Evolutionary conservation across 1,140 invertebrate species (phyloP), one percentile per base, ranked within the genome.

Genomic region (Choristoneura fumiferana): DNA sequence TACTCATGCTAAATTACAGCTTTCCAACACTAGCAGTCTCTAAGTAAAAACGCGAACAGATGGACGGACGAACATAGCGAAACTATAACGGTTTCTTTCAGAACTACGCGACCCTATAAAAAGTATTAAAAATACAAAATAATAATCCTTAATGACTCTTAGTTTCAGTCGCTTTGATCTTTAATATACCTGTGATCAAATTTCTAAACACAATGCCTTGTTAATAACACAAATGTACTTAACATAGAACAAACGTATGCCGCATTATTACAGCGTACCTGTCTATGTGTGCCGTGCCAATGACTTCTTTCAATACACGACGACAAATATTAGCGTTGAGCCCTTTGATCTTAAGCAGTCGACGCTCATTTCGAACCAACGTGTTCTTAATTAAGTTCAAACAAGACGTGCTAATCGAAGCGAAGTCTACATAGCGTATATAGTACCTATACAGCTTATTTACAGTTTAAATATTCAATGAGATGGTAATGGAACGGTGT

Each of bases 91-190:
- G n/a, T n/a, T n/a, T n/a, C n/a, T n/a, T n/a, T n/a, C n/a, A n/a
- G n/a, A n/a, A n/a, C n/a, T n/a, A n/a, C n/a, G n/a, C n/a, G n/a
- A n/a, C n/a, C n/a, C n/a, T n/a, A n/a, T n/a, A n/a, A n/a, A n/a
- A n/a, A n/a, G n/a, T n/a, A n/a, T n/a, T n/a, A n/a, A n/a, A n/a
- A n/a, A n/a, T n/a, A n/a, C n/a, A n/a, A n/a, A n/a, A n/a, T n/a
- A n/a, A n/a, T n/a, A n/a, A n/a, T 29, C 22, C 22, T 29, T 29
- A 29, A 29, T 29, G 22, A 84, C 83, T 82, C 84, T 87, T 80
- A 76, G 67, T 72, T 73, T 58, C 63, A 52, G 45, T 53, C 54
- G 65, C 81, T 87, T 84, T 87, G 84, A 87, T 87, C 81, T 78
- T 56, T 63, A 60, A 57, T 58, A 58, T 58, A 29, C 6, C 22